phyloP scores from a whole-genome alignment of 1,140 invertebrate genomes.

The Acromyrmex charruanus region DNA sequence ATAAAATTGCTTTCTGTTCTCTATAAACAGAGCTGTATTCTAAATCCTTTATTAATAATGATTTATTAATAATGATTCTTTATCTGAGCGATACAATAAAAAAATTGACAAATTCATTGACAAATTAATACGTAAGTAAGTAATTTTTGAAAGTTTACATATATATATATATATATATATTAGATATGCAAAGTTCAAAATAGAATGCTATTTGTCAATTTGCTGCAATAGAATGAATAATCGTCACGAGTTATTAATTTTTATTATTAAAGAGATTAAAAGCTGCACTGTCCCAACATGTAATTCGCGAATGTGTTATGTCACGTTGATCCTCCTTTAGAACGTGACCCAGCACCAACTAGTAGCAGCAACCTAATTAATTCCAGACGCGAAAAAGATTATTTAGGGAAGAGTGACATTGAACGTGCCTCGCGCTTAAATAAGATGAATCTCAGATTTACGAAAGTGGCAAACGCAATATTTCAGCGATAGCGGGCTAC shows the following conservation, averaged over 20 bases:
- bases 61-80: too few species aligned
- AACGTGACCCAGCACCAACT: constrained; percentile 1
- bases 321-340: not conserved
- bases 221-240: not conserved
- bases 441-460: constrained; percentile 56
- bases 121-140: too few species aligned
- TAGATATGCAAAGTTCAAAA: not conserved
- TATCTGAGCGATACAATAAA: too few species aligned
- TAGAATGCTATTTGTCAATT: not conserved
- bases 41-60: too few species aligned
- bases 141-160: too few species aligned
- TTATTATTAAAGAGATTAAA: constrained; percentile 11
- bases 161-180: too few species aligned
- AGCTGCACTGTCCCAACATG: not conserved
- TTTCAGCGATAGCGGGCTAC: constrained; percentile 50
- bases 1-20: too few species aligned
- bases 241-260: not conserved
- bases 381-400: constrained; percentile 41
- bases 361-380: constrained; percentile 38
- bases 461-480: constrained; percentile 41
- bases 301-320: not conserved
- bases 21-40: too few species aligned
- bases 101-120: too few species aligned
- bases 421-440: constrained; percentile 50
- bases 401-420: constrained; percentile 63